Conservation (phyloP, 2,888 invertebrate genomes). For the Torymus auratus region DNA sequence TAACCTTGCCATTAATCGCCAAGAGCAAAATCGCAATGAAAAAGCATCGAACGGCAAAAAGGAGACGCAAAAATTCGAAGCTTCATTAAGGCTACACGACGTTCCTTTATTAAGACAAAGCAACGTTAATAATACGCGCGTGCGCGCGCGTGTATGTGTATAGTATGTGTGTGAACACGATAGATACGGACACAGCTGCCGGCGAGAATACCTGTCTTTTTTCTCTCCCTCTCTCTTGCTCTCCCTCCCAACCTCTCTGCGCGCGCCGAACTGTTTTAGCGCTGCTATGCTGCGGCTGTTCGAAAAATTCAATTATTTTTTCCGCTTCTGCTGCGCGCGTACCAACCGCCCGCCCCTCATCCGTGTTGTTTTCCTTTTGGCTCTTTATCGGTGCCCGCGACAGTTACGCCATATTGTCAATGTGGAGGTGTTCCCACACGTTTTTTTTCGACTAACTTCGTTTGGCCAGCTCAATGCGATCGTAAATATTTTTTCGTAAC, state of each 20-base stretch:
- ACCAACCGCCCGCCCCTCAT: background rate
- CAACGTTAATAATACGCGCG: constrained; percentile 54
- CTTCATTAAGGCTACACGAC: constrained; percentile 52
- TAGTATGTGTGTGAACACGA: background rate
- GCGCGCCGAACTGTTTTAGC: constrained; percentile 37
- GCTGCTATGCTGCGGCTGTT: background rate
- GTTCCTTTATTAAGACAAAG: constrained; percentile 54
- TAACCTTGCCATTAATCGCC: constrained; percentile 45
- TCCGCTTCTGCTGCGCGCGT: background rate
- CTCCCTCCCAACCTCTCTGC: background rate
- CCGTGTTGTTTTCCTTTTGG: too few relatives aligned
- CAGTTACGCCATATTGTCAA: too few relatives aligned
- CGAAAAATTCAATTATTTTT: constrained; percentile 56
- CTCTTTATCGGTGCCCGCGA: too few relatives aligned
- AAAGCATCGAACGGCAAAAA: constrained; percentile 11
- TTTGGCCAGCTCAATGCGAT: too few relatives aligned
- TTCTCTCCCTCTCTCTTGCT: background rate
- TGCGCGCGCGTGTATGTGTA: background rate
- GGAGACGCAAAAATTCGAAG: constrained; percentile 39
- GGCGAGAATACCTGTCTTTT: constrained; percentile 19
- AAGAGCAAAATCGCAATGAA: constrained; percentile 43
- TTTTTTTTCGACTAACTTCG: too few relatives aligned
- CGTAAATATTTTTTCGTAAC: too few relatives aligned
- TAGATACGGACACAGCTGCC: constrained; percentile 37
- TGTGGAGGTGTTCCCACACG: too few relatives aligned